These are phyloP conservation scores for Hemicentrotus pulcherrimus DNA, from an alignment of 35 echinoderm and acorn worm species.

Conservation along the genomic window DNA sequence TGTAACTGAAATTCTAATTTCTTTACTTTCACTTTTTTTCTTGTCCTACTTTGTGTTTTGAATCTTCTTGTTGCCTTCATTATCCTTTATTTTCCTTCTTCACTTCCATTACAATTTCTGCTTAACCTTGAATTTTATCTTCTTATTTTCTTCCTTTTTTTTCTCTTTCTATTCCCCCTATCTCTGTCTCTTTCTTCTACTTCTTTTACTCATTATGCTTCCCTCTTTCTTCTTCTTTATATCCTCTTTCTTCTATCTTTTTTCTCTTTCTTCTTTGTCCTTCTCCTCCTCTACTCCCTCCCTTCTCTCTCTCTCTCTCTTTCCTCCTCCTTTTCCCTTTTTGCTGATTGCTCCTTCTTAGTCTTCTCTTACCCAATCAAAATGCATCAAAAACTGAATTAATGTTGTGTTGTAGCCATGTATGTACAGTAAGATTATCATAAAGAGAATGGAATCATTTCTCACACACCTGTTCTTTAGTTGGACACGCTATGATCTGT, in stretches of 20 bases:
- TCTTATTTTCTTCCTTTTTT: too few relatives aligned
- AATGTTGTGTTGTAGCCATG: background rate
- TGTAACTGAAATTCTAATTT: background rate
- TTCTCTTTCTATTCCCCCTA: too few relatives aligned
- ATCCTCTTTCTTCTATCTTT: background rate
- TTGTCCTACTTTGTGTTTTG: background rate
- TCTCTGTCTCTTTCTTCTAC: background rate
- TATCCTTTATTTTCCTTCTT: background rate
- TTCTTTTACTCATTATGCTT: background rate
- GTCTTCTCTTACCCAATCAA: background rate
- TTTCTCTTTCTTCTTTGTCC: background rate
- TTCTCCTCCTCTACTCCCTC: background rate
- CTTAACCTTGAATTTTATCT: background rate
- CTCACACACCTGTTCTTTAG: constrained; percentile 75
- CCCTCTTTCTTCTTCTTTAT: background rate
- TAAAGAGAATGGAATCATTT: background rate
- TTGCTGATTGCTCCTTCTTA: background rate
- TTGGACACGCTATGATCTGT: constrained; percentile 78
- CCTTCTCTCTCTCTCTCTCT: background rate
- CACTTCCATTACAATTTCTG: background rate
- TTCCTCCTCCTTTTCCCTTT: background rate
- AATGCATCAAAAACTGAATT: background rate
- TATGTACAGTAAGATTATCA: background rate
- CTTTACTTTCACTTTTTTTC: background rate
- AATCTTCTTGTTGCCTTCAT: background rate